Evolutionary conservation across 2,797 vertebrate genomes (phyloP).

Genomic region (Silurus lanzhouensis): DNA sequence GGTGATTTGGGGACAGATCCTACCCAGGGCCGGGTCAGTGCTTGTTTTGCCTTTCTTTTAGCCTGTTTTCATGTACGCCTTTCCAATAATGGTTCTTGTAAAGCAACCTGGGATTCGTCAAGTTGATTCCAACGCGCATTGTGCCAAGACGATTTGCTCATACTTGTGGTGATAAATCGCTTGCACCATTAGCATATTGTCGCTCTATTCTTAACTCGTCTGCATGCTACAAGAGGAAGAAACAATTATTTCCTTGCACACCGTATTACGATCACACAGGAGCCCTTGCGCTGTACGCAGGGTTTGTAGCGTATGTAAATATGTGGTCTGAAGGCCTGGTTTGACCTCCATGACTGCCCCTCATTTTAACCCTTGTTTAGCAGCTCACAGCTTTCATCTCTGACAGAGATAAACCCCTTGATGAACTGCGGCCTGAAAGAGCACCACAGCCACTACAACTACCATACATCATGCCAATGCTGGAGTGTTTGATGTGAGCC

Average conservation of each 20-base stretch:
- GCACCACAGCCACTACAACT: slow-evolving; percentile 63
- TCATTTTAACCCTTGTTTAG: slow-evolving; percentile 75
- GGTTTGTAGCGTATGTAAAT: slow-evolving; percentile 35
- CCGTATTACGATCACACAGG: neutral
- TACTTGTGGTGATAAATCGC: slow-evolving; percentile 36
- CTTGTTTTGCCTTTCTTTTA: neutral
- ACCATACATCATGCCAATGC: slow-evolving; percentile 77
- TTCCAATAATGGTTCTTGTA: slow-evolving; percentile 24
- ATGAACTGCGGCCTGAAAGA: slow-evolving; percentile 76
- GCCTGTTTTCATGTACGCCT: neutral
- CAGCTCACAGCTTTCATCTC: slow-evolving; percentile 80
- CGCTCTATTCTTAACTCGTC: slow-evolving; percentile 28
- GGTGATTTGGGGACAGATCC: slow-evolving; percentile 25
- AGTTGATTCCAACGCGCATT: slow-evolving; percentile 15
- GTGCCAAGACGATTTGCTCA: slow-evolving; percentile 36
- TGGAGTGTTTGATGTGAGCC: slow-evolving; percentile 73
- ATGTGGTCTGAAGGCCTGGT: slow-evolving; percentile 56
- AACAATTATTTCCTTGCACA: neutral
- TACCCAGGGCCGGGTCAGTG: neutral
- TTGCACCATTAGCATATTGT: slow-evolving; percentile 23
- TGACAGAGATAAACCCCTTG: slow-evolving; percentile 77
- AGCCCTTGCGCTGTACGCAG: neutral
- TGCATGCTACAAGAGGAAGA: neutral
- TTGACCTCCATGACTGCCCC: slow-evolving; percentile 65
- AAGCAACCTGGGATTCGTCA: slow-evolving; percentile 38